Base-by-base conservation (phyloP, 2,797 vertebrate genomes). In the Cossypha heuglini region DNA sequence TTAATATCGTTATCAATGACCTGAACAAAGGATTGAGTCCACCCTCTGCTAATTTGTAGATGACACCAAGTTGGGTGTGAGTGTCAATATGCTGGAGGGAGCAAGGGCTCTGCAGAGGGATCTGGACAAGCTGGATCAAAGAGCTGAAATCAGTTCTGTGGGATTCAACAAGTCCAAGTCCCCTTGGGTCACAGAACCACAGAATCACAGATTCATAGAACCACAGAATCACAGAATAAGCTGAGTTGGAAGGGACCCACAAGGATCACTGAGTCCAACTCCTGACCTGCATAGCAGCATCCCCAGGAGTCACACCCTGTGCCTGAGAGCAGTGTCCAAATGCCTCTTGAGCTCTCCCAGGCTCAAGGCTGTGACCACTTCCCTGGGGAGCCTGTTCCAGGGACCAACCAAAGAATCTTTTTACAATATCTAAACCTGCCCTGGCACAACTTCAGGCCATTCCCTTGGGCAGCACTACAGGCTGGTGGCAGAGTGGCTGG, bases 41-140 rank as follows among this genome's bases (percentile, higher is more conserved):
- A 78, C 2, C 25, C 10, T 72, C 18, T 33, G 15, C 14, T 29
- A n/a, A 2, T 52, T 20, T 64, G 28, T 28, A 59, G 46, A 24
- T 19, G 40, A 38, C 28, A 48, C 24, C 10, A 54, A 38, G 16
- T 2, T 63, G 26, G 16, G 9, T 1, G 0, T 22, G 33, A 16
- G 2, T 2, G 6, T 52, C 42, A 9, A 19, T 24, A 24, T 37
- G 14, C 55, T 37, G 15, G 26, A 48, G 38, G 22, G 20, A 14
- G 24, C 16, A 13, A 58, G 42, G 38, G 6, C 20, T 52, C 43
- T 68, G 9, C 33, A 57, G 31, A 46, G 26, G 12, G 15, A 16
- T 16, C 22, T 40, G 43, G 9, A 37, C 18, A 51, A n/a, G 16
- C 10, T 29, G 58, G 51, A 61, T 38, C 0, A 0, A 37, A 38